A percentile compares a stretch with the other conserved stretches of the same genome.
Evolutionary conservation across 2,888 invertebrate species (phyloP).

Genomic region (Drosophila prolongata): DNA sequence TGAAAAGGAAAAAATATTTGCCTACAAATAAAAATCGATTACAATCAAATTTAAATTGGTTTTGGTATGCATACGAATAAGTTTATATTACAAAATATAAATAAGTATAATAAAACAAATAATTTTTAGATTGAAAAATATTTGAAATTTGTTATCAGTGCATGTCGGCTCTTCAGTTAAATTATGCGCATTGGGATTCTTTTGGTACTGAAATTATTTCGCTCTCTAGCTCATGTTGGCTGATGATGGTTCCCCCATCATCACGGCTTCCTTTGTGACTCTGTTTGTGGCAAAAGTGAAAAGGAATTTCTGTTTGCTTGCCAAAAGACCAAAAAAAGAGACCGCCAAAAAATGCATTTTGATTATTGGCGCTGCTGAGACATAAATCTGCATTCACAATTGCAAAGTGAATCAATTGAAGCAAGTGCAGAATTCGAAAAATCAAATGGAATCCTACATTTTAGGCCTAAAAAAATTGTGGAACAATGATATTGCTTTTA

Average conservation of each 20-base stretch:
- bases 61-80: too few relatives aligned
- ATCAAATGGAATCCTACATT: background rate
- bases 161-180: slow-evolving; percentile 23
- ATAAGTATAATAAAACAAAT: background rate
- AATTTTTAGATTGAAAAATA: background rate
- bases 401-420: slow-evolving; percentile 19
- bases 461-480: too few relatives aligned
- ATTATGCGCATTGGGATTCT: slow-evolving; percentile 70
- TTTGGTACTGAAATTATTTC: slow-evolving; percentile 68
- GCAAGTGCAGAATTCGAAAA: background rate
- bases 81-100: too few relatives aligned
- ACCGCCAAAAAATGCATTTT: slow-evolving; percentile 37
- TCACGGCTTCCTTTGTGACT: slow-evolving; percentile 42
- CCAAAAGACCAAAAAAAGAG: slow-evolving; percentile 21
- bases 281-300: slow-evolving; percentile 47
- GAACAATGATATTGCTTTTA: background rate
- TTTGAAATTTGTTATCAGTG: slow-evolving; percentile 4
- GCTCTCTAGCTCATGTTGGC: slow-evolving; percentile 46
- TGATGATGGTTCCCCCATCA: slow-evolving; percentile 30
- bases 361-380: slow-evolving; percentile 49
- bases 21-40: too few relatives aligned
- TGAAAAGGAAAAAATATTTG: too few relatives aligned
- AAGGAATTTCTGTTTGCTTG: slow-evolving; percentile 39
- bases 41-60: too few relatives aligned
- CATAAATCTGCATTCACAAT: slow-evolving; percentile 51